A percentile compares a stretch with the other conserved stretches of the same genome.
Evolutionary conservation across 2,797 vertebrate species (phyloP).

Genomic region (Serranus cabrilla): DNA sequence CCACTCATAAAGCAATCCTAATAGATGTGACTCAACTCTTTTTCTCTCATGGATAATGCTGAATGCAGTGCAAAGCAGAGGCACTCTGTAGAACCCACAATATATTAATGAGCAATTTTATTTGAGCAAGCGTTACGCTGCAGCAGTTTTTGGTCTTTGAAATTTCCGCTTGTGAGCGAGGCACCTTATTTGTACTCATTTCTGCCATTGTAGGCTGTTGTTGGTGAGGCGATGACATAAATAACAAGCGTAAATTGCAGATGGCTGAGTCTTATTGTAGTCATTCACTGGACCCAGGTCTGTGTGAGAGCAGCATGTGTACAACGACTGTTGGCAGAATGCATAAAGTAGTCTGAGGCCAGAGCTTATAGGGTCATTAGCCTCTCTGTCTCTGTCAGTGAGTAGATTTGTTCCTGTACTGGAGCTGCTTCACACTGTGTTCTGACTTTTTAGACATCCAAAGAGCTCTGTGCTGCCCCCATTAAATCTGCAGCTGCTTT

Average conservation of each 20-base stretch:
- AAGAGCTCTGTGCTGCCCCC: slow-evolving; percentile 33
- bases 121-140: background rate
- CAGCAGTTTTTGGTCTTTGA: background rate
- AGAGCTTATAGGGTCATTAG: slow-evolving; percentile 38
- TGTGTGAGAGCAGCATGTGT: slow-evolving; percentile 13
- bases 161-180: slow-evolving; percentile 9
- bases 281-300: background rate
- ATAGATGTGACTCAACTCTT: slow-evolving; percentile 30
- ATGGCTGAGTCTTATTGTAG: slow-evolving; percentile 1
- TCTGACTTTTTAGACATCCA: slow-evolving; percentile 37
- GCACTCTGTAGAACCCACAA: background rate
- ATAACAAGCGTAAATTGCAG: slow-evolving; percentile 13
- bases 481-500: slow-evolving; percentile 62
- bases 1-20: slow-evolving; percentile 17
- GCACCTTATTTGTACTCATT: slow-evolving; percentile 10
- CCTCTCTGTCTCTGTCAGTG: slow-evolving; percentile 39
- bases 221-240: slow-evolving; percentile 9
- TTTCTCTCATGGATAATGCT: background rate
- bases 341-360: slow-evolving; percentile 5
- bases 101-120: background rate
- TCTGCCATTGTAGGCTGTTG: background rate
- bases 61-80: background rate
- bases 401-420: slow-evolving; percentile 36
- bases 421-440: slow-evolving; percentile 52
- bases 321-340: slow-evolving; percentile 11